These are phyloP conservation scores for Tragelaphus imberbis DNA, from an alignment of 2,113 vertebrate species.

Conservation along the genomic window DNA sequence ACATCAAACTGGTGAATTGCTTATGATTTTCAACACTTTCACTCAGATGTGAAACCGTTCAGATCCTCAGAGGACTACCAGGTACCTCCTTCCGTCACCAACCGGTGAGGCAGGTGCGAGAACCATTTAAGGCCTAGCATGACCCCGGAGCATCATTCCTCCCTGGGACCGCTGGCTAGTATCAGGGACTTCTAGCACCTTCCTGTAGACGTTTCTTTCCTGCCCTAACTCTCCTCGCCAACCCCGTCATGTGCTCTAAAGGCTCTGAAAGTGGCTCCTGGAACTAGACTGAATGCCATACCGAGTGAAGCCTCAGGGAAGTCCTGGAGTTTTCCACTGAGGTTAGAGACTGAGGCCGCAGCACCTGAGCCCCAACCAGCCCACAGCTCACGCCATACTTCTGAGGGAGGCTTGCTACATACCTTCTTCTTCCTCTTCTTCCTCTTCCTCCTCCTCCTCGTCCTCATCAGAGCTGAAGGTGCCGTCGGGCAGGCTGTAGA, in stretches of 20 bases:
- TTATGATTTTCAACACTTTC: neutral
- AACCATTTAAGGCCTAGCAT: rapidly evolving
- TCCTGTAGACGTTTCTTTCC: neutral
- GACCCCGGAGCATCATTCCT: too few relatives aligned
- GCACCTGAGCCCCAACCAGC: neutral
- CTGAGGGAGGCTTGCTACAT: neutral
- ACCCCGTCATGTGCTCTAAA: neutral
- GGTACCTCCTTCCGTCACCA: neutral
- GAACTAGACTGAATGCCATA: neutral
- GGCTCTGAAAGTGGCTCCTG: neutral
- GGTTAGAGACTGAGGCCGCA: neutral
- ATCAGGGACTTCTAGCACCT: rapidly evolving
- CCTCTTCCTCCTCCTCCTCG: conserved; percentile 96
- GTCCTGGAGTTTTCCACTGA: neutral
- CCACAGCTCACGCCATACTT: neutral
- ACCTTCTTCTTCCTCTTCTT: conserved; percentile 93
- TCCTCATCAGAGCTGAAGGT: conserved; percentile 99
- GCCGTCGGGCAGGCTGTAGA: conserved; percentile 97
- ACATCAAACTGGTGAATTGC: too few relatives aligned
- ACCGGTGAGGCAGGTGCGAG: neutral
- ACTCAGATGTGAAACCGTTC: neutral
- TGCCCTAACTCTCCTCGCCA: too few relatives aligned
- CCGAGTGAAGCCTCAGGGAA: too few relatives aligned
- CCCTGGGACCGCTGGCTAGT: neutral
- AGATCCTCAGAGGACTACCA: neutral